Conservation (phyloP, 2,797 vertebrate genomes). For the Arrhamphus sclerolepis region DNA sequence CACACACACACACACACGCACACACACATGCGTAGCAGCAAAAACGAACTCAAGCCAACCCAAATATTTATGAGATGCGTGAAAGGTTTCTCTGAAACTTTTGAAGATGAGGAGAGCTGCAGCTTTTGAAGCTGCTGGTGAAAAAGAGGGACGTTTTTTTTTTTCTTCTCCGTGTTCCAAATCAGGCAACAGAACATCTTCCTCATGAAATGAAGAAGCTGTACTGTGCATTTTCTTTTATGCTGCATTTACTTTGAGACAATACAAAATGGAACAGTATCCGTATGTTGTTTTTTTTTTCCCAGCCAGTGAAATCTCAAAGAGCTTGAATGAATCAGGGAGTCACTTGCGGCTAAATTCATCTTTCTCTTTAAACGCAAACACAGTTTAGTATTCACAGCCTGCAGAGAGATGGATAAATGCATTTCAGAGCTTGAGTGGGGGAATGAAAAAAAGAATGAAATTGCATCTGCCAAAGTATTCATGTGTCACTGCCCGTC, state of each 20-base stretch:
- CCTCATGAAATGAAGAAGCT: slow-evolving; percentile 10
- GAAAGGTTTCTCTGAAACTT: slow-evolving; percentile 47
- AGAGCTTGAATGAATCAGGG: slow-evolving; percentile 11
- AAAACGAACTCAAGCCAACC: slow-evolving; percentile 46
- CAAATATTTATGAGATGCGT: slow-evolving; percentile 74
- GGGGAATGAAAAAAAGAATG: slow-evolving; percentile 47
- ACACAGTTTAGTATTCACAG: slow-evolving; percentile 61
- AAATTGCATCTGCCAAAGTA: slow-evolving; percentile 57
- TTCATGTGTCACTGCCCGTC: slow-evolving; percentile 44
- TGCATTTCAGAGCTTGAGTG: slow-evolving; percentile 43
- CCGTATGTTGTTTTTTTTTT: slow-evolving; percentile 2
- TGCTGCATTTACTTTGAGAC: slow-evolving; percentile 33
- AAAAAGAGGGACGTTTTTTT: slow-evolving; percentile 24
- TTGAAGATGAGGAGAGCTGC: slow-evolving; percentile 34
- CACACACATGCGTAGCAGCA: slow-evolving; percentile 27
- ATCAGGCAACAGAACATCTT: slow-evolving; percentile 26
- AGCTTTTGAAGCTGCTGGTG: slow-evolving; percentile 18
- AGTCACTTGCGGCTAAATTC: slow-evolving; percentile 26
- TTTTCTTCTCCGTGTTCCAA: neutral
- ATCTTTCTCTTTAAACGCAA: slow-evolving; percentile 43
- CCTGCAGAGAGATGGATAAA: slow-evolving; percentile 59
- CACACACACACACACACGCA: slow-evolving; percentile 15
- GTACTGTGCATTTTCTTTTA: slow-evolving; percentile 43
- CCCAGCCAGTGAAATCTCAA: slow-evolving; percentile 24
- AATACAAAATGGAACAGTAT: slow-evolving; percentile 16